These are phyloP conservation scores for Equus quagga DNA, from an alignment of 2,113 vertebrate genomes.

Conservation along the genomic window DNA sequence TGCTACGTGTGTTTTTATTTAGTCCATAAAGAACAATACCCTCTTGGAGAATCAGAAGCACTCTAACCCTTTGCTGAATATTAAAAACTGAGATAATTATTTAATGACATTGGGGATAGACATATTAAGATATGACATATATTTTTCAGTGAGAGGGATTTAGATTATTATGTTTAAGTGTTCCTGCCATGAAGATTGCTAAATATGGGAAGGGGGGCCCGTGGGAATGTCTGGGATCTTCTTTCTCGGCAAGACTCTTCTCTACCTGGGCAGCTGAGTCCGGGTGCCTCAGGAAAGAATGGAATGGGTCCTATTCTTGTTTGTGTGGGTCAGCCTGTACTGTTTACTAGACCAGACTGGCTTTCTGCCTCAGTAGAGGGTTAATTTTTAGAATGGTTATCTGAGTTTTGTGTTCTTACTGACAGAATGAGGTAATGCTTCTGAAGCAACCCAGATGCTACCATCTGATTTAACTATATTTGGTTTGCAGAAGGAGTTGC, in stretches of 20 bases:
- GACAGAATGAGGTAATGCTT: constrained; percentile 48
- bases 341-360: neutral
- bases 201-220: neutral
- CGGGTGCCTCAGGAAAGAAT: neutral
- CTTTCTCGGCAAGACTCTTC: neutral
- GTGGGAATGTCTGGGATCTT: neutral
- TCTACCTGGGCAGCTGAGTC: neutral
- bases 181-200: neutral
- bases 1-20: constrained; percentile 45
- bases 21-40: constrained; percentile 26
- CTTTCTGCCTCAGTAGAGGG: neutral
- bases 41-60: constrained; percentile 2
- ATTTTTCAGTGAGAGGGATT: neutral
- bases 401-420: constrained; percentile 57
- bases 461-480: constrained; percentile 75
- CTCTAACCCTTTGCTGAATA: neutral
- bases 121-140: neutral
- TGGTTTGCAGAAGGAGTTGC: constrained; percentile 93
- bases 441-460: constrained; percentile 45
- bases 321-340: neutral
- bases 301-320: neutral
- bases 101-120: neutral
- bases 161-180: neutral
- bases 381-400: constrained; percentile 45
- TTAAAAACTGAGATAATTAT: neutral